Base-by-base conservation (phyloP, 2,888 invertebrate genomes). In the Cinara cedri region DNA sequence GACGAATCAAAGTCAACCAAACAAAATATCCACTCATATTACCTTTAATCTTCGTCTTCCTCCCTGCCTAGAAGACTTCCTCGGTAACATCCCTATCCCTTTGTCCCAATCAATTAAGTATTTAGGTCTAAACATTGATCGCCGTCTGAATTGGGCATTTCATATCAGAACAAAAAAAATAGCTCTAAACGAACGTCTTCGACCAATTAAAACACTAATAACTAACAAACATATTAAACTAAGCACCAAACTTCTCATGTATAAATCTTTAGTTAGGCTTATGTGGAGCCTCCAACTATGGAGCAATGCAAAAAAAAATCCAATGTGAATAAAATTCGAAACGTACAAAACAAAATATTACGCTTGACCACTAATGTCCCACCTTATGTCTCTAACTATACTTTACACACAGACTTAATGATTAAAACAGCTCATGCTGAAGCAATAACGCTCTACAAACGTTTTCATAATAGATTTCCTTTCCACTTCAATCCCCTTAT, bases 361-460 rank as follows among this genome's bases (percentile, higher is more conserved):
- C 11, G 21, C 4, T 16, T 4, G 16, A 74, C 63, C 46, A 46
- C 57, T 0, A 60, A 63, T 3, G 62, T 42, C 19, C 42, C 0
- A 6, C 57, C 3, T 6, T 74, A 62, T 57, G 46, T 34, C 26
- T 34, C 34, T 34, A 74, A 34, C 1, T 46, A 14, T 57, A 24
- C 74, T 46, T 19, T 57, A 24, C 74, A 74, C 26, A n/a, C 24
- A 19, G 46, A 74, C 19, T 10, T 72, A 21, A 72, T 62, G 19
- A 72, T 72, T 34, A 49, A 21, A 57, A 72, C 72, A 6, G 16
- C n/a, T 19, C 51, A 54, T 1, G 51, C 16, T 9, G 51, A 54
- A 54, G 10, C 19, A 9, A 54, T 34, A 19, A 54, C 26, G 6
- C 24, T 24, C 24, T 57, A 24, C 13, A 57, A 57, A 57, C 4